Conservation (phyloP, 2,888 invertebrate species). For the Acleris emargana region DNA sequence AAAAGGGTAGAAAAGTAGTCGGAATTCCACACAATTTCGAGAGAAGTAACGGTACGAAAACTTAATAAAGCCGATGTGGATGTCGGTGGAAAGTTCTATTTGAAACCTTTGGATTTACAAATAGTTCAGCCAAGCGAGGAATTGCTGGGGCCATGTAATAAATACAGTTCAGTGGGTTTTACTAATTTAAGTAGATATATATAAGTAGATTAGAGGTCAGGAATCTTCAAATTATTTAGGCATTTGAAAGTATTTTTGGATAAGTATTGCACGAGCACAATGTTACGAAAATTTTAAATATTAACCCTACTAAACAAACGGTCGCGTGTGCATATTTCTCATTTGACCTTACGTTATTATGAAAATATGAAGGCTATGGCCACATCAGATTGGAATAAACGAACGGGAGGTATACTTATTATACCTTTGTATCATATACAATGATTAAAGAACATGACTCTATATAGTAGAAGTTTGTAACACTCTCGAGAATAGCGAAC, state of each 20-base stretch:
- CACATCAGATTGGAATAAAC: conserved; percentile 1
- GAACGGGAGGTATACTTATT: neutral
- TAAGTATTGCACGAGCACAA: neutral
- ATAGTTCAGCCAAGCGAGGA: no score
- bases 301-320: conserved; percentile 9
- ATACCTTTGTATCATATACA: no score
- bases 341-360: conserved; percentile 22
- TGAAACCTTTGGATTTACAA: neutral
- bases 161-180: neutral
- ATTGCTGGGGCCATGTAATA: neutral
- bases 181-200: neutral
- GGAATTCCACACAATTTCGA: conserved; percentile 14
- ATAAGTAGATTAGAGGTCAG: no score
- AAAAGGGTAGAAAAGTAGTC: conserved; percentile 15
- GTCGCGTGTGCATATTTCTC: conserved; percentile 16
- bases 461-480: no score
- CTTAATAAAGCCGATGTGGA: conserved; percentile 4
- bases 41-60: conserved; percentile 13
- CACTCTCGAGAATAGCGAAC: no score
- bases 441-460: no score
- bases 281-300: neutral
- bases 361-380: conserved; percentile 8
- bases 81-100: conserved; percentile 1
- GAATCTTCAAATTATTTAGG: no score
- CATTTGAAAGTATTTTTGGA: no score